Conservation (phyloP, 2,888 invertebrate species). For the Lysandra bellargus region DNA sequence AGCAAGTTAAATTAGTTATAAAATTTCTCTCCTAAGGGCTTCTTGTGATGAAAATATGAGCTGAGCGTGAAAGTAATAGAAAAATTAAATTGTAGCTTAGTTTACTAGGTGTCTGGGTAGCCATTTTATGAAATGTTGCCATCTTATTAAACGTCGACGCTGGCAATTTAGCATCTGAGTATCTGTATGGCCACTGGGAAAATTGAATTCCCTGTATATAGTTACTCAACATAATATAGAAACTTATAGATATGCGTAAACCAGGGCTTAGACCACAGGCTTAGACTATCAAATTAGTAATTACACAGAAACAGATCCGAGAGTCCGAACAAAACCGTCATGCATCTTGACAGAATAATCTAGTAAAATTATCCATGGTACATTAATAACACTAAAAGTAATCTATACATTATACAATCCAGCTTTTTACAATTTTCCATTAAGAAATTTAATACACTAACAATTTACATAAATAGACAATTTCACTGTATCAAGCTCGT, state of each 20-base stretch:
- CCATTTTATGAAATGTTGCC: background rate
- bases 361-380: too few species aligned
- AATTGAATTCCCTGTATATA: background rate
- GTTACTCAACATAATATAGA: background rate
- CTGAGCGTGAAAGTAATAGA: constrained; percentile 5
- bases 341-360: too few species aligned
- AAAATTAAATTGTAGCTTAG: constrained; percentile 20
- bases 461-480: background rate
- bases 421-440: too few species aligned
- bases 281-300: too few species aligned
- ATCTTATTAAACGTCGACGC: constrained; percentile 4
- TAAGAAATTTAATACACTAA: too few species aligned
- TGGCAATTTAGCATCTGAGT: background rate
- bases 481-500: background rate
- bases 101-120: background rate
- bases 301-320: too few species aligned
- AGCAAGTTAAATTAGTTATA: background rate
- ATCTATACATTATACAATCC: too few species aligned
- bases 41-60: constrained; percentile 12
- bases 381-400: too few species aligned
- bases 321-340: too few species aligned
- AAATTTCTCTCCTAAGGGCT: background rate
- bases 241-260: too few species aligned
- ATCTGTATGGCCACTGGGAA: background rate
- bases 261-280: too few species aligned